Evolutionary conservation across 2,797 vertebrate species (phyloP).

Genomic region (Chloroceryle inda): DNA sequence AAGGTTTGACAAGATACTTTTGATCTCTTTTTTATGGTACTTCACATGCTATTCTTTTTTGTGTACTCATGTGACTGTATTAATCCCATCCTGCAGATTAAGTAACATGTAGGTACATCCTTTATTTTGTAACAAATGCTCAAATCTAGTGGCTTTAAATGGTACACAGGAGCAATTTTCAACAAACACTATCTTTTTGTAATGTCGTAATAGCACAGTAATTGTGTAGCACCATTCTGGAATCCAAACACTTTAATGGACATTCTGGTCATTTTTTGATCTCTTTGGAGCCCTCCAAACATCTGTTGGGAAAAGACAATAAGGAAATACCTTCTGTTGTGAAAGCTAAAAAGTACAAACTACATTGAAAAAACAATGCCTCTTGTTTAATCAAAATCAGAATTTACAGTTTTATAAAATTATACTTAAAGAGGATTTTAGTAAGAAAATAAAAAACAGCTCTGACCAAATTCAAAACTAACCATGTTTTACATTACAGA

Average conservation of each 20-base stretch:
- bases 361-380: not conserved
- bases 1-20: not conserved
- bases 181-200: not conserved
- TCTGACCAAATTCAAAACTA: not conserved
- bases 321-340: not conserved
- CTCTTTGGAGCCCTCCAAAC: not conserved
- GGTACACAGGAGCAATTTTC: not conserved
- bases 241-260: not conserved
- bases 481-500: not conserved
- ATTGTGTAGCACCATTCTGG: not conserved
- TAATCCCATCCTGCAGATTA: not conserved
- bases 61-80: not conserved
- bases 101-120: not conserved
- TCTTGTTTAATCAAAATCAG: not conserved
- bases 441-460: not conserved
- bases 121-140: not conserved
- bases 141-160: not conserved
- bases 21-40: not conserved
- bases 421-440: not conserved
- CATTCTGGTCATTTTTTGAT: not conserved
- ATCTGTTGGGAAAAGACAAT: not conserved
- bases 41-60: not conserved
- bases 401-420: not conserved
- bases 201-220: not conserved
- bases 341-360: not conserved